Conservation (phyloP, 1,140 invertebrate genomes). For the Dermatophagoides farinae region DNA sequence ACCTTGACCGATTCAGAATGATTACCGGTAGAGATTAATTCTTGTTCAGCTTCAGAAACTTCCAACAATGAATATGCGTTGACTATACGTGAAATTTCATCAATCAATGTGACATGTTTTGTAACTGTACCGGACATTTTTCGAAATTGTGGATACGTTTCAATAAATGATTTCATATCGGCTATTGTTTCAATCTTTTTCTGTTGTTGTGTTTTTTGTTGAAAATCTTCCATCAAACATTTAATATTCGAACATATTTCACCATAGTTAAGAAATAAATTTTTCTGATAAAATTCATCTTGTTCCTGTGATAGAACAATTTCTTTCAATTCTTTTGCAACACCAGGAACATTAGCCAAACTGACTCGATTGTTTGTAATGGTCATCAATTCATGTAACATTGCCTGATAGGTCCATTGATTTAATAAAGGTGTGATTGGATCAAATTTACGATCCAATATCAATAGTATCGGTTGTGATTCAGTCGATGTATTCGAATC, state of each 20-base stretch:
- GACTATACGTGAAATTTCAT: conserved; percentile 72
- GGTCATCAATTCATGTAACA: conserved; percentile 91
- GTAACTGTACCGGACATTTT: conserved; percentile 96
- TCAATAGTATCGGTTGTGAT: conserved; percentile 50
- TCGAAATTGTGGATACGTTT: conserved; percentile 94
- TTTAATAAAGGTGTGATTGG: conserved; percentile 88
- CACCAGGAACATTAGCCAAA: conserved; percentile 48
- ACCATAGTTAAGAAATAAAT: conserved; percentile 89
- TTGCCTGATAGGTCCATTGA: conserved; percentile 99
- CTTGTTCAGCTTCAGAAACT: conserved; percentile 90
- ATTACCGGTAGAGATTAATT: conserved; percentile 76
- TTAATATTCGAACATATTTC: conserved; percentile 96
- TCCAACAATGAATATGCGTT: conserved; percentile 55
- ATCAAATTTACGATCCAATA: conserved; percentile 77
- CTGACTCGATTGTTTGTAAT: conserved; percentile 90
- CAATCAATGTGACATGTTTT: conserved; percentile 89
- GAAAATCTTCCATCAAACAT: conserved; percentile 90
- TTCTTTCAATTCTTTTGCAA: conserved; percentile 63
- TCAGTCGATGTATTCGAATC: conserved; percentile 31
- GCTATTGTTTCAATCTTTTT: conserved; percentile 94
- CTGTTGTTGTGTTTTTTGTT: conserved; percentile 80
- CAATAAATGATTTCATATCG: conserved; percentile 97
- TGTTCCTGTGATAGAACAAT: conserved; percentile 82
- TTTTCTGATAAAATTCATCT: conserved; percentile 88
- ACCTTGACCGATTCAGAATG: conserved; percentile 74